Evolutionary conservation across 2,888 invertebrate species (phyloP), one percentile per base, ranked within the genome.

Genomic region (Rotaria macrura): DNA sequence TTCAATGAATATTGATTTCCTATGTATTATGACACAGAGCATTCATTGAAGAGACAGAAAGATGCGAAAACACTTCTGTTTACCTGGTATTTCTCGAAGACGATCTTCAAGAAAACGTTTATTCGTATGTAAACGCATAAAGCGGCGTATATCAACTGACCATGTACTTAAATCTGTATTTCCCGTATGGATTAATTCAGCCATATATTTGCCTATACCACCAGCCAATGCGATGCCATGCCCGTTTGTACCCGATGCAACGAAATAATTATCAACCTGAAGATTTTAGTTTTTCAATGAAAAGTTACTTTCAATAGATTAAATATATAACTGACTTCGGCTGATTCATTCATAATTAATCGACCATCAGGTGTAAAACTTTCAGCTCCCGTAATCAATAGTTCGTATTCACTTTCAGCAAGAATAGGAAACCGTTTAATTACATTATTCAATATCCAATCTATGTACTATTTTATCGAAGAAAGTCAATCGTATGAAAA

Each of bases 331-430:
- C 89, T 89, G 89, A 95, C 95, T 93, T 97, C 97, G 0, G 97
- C 95, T 6, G 95, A 93, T 92, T 96, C 95, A 0, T 98, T 98
- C 1, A 98, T 93, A 85, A 97, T 95, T 95, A 96, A 96, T 90
- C 95, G 95, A 90, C 96, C 96, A 90, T 99, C 98, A 0, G 98
- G 97, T 9, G 97, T 96, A 91, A 97, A 98, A 3, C 95, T 95
- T 91, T 97, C 97, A 0, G 96, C 94, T 0, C 95, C 95, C 89
- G 96, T 96, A 88, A 94, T 94, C 23, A 98, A 92, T 87, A 94
- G 93, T 88, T 95, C 94, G 29, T 96, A 92, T 14, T 93, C 92
- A 0, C 95, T 94, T 83, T 93, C 92, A 49, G 93, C 93, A 84
- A 98, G 92, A 84, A 92, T 91, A 0, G 98, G 97, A 87, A 96